Conservation (phyloP, 2,888 invertebrate genomes). For the Chaetoderma sp. region DNA sequence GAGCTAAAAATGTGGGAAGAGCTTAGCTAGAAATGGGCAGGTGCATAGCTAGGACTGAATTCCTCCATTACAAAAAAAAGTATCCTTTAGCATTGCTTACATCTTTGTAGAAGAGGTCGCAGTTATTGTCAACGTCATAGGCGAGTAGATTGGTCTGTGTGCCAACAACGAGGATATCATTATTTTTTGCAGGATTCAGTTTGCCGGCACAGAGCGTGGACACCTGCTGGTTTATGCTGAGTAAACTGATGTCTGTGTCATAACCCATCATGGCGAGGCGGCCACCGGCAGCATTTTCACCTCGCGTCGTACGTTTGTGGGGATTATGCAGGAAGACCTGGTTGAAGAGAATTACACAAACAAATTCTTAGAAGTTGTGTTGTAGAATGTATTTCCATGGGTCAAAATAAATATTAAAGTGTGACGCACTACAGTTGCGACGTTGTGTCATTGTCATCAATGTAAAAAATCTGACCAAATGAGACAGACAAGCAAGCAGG, state of each 20-base stretch:
- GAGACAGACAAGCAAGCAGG: too few relatives aligned
- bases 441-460: too few relatives aligned
- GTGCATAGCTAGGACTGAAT: too few relatives aligned
- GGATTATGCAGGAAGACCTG: constrained; percentile 89
- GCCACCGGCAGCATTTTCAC: constrained; percentile 73
- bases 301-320: constrained; percentile 76
- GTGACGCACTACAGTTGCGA: too few relatives aligned
- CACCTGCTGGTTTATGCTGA: constrained; percentile 84
- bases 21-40: too few relatives aligned
- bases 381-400: neutral
- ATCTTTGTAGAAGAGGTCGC: constrained; percentile 91
- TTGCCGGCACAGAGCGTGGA: constrained; percentile 82
- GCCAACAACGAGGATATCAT: constrained; percentile 85
- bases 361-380: neutral
- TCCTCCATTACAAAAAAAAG: too few relatives aligned
- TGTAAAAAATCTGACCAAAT: too few relatives aligned
- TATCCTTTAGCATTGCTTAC: too few relatives aligned
- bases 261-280: constrained; percentile 74
- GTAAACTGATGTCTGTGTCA: constrained; percentile 71
- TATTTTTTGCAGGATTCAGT: constrained; percentile 73
- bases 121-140: constrained; percentile 92
- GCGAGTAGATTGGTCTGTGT: constrained; percentile 81
- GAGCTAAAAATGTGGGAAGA: too few relatives aligned
- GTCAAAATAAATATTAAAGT: neutral
- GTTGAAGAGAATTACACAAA: constrained; percentile 32